Percentiles rank a stretch among this genome's conserved stretches.
Evolutionary conservation across 2,888 invertebrate genomes (phyloP).

Genomic region (Sclerodermus sp.): DNA sequence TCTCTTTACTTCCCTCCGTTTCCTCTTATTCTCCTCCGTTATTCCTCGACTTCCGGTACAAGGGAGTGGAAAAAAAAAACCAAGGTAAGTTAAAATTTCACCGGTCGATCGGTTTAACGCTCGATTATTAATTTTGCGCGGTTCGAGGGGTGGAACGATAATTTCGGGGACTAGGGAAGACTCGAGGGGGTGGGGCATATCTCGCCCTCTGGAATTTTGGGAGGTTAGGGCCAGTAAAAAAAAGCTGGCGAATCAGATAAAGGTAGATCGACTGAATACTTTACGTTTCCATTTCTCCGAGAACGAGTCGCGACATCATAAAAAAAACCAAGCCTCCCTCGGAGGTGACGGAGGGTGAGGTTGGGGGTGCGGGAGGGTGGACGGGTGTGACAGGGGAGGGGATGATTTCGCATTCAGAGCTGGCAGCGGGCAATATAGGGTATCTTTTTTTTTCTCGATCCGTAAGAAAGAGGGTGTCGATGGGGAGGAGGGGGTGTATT

Average conservation of each 20-base stretch:
- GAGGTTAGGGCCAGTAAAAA: no score
- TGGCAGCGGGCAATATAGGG: constrained; percentile 51
- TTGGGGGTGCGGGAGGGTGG: not conserved
- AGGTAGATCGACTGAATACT: not conserved
- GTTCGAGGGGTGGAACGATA: no score
- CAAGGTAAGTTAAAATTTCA: no score
- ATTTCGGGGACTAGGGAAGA: no score
- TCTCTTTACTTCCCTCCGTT: not conserved
- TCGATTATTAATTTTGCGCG: no score
- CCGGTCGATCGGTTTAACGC: no score
- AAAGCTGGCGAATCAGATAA: no score
- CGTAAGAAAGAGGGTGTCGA: constrained; percentile 22
- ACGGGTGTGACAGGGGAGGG: constrained; percentile 14
- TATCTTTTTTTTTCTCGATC: constrained; percentile 31
- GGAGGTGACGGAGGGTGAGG: constrained; percentile 17
- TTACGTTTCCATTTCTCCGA: not conserved
- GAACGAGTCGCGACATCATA: not conserved
- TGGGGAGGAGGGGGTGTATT: constrained; percentile 23
- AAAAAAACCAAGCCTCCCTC: constrained; percentile 29
- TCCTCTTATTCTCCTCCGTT: no score
- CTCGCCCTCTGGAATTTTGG: no score
- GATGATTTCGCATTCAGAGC: constrained; percentile 52
- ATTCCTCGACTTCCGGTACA: no score
- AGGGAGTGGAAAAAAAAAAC: not conserved
- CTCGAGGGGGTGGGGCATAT: no score